Evolutionary conservation across 2,888 invertebrate species (phyloP), one percentile per base, ranked within the genome.

Genomic region (Lysandra coridon): DNA sequence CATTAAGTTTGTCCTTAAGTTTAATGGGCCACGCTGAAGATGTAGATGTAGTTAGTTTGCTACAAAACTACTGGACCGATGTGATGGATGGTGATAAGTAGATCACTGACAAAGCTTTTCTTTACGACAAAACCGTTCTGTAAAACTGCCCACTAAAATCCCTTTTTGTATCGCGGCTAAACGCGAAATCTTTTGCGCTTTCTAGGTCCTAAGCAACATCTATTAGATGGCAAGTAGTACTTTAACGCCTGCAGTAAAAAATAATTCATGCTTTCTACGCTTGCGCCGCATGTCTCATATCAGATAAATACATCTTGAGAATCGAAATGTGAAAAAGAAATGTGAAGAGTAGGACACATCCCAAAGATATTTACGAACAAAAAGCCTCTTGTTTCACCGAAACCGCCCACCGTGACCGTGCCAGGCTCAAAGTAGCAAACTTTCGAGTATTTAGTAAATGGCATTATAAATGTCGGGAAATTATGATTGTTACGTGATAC

Each of bases 381-480:
- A n/a, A 60, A 53, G 57, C 4, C 57, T 62, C 62, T 62, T 7
- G 62, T 69, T 69, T 69, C 33, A 17, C 1, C 23, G 69, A 37
- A 69, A 69, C 33, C 33, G 69, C 33, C 69, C 69, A 69, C 69
- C 69, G 69, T 33, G 33, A 69, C 69, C 33, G 69, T 14, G 1
- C 5, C 69, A 33, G 69, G 69, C 69, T 37, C 33, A 69, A 69
- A 69, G 37, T 17, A 69, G 64, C 64, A 69, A 69, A 69, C 69
- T 69, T 69, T 69, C 69, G 17, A 74, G 40, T 74, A 23, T 74
- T 74, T 74, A 69, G 74, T 44, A 44, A 44, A 74, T 74, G 74
- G 44, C 74, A 44, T 74, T 74, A 44, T 74, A 74, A 76, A 76
- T 76, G 76, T 23, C 76, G 76, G 53, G 53, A 76, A 76, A 76